A percentile compares a stretch with the other conserved stretches of the same genome.
Evolutionary conservation across 2,797 vertebrate species (phyloP).

Genomic region (Delichon dasypus): DNA sequence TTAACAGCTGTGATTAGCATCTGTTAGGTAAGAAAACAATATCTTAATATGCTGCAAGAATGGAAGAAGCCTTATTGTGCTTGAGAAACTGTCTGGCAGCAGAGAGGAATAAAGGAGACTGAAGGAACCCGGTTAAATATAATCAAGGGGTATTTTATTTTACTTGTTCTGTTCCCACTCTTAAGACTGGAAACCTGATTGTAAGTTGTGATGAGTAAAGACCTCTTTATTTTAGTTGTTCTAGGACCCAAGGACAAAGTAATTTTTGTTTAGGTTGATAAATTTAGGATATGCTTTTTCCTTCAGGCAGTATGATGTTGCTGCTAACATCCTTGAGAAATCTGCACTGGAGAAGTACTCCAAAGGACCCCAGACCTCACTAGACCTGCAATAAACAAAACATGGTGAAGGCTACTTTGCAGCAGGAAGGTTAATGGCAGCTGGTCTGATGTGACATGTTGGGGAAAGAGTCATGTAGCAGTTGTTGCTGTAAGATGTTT

Average conservation of each 20-base stretch:
- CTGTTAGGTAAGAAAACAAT: background rate
- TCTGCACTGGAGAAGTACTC: background rate
- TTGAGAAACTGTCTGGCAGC: background rate
- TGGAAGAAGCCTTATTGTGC: background rate
- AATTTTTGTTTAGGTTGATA: background rate
- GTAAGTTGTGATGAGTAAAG: background rate
- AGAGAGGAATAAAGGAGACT: background rate
- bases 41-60: background rate
- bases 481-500: background rate
- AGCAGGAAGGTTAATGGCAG: background rate
- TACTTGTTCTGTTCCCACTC: background rate
- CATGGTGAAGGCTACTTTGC: background rate
- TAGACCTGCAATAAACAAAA: background rate
- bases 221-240: background rate
- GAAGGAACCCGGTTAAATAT: background rate
- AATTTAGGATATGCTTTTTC: background rate
- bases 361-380: background rate
- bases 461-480: accelerated
- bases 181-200: background rate
- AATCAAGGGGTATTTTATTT: background rate
- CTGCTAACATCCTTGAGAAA: background rate
- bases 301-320: background rate
- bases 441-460: background rate
- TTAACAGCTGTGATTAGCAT: background rate
- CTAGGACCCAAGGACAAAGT: background rate